A percentile compares a stretch with the other conserved stretches of the same genome.
These are phyloP conservation scores for Phyllotis vaccarum DNA, from an alignment of 2,797 vertebrate species.

Conservation along the genomic window DNA sequence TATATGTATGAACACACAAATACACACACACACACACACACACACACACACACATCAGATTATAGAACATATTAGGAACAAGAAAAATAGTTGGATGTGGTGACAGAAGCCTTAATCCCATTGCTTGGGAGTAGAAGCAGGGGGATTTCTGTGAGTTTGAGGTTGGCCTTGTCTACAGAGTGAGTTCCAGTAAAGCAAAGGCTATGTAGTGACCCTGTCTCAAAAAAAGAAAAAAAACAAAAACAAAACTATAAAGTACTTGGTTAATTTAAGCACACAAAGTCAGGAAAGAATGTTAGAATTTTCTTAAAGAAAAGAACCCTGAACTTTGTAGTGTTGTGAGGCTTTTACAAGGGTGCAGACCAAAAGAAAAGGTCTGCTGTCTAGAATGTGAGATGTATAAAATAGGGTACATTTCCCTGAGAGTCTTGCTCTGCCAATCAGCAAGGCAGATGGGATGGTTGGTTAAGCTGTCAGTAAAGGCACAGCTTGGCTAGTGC, in stretches of 20 bases:
- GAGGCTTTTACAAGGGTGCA: background rate
- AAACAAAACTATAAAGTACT: background rate
- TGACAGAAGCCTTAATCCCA: background rate
- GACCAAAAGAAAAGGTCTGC: background rate
- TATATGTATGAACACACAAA: too few relatives aligned
- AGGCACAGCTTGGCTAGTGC: background rate
- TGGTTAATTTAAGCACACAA: background rate
- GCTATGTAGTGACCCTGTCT: background rate
- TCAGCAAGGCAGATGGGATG: background rate
- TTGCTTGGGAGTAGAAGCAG: background rate
- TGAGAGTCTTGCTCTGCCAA: background rate
- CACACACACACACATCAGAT: background rate
- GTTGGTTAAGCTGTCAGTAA: background rate
- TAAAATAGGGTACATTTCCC: background rate
- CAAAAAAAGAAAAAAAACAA: background rate
- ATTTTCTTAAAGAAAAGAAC: background rate
- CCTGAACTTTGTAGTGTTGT: background rate
- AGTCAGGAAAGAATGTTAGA: background rate
- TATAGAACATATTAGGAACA: background rate
- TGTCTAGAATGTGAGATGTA: background rate
- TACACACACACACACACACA: background rate
- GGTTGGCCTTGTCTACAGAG: background rate
- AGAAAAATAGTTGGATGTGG: background rate
- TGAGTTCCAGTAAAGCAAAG: background rate
- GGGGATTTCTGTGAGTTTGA: background rate